A percentile compares a stretch with the other conserved stretches of the same genome.
Conservation (phyloP, 2,113 vertebrate genomes). For the Clarias gariepinus region DNA sequence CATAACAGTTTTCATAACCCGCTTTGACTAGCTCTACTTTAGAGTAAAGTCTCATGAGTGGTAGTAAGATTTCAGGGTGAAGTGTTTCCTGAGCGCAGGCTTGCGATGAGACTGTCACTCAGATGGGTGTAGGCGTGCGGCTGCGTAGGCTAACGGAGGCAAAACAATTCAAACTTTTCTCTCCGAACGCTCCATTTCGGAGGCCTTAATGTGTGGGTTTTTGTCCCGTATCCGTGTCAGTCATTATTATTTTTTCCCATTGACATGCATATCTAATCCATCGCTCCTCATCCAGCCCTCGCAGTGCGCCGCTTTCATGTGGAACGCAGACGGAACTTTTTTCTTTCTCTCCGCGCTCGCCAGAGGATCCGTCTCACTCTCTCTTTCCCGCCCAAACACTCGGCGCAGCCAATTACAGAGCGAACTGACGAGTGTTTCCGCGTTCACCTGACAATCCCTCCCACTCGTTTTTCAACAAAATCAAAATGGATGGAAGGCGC, state of each 20-base stretch:
- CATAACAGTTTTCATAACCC: background rate
- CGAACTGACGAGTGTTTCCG: conserved; percentile 73
- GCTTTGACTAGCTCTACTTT: background rate
- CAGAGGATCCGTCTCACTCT: conserved; percentile 33
- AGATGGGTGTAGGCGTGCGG: background rate
- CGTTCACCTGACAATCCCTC: conserved; percentile 75
- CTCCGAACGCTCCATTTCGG: conserved; percentile 62
- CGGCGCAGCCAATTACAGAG: conserved; percentile 74
- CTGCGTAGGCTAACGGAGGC: conserved; percentile 28
- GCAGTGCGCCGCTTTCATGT: conserved; percentile 70
- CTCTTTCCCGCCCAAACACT: conserved; percentile 53
- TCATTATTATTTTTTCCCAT: conserved; percentile 77
- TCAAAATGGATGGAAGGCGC: conserved; percentile 74
- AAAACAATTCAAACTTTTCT: conserved; percentile 72
- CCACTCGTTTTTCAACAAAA: conserved; percentile 81
- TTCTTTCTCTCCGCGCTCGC: background rate
- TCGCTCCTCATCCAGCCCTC: conserved; percentile 44
- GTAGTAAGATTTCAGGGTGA: conserved; percentile 5
- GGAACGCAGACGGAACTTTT: conserved; percentile 52
- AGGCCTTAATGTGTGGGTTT: conserved; percentile 64
- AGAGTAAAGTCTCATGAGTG: background rate
- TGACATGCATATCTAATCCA: conserved; percentile 72
- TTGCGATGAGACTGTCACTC: background rate
- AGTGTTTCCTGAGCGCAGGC: background rate
- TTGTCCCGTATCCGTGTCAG: conserved; percentile 66